Percentiles rank a stretch among this genome's conserved stretches.
These are phyloP conservation scores for Nomada goodeniana DNA, from an alignment of 2,888 invertebrate genomes.

Conservation along the genomic window DNA sequence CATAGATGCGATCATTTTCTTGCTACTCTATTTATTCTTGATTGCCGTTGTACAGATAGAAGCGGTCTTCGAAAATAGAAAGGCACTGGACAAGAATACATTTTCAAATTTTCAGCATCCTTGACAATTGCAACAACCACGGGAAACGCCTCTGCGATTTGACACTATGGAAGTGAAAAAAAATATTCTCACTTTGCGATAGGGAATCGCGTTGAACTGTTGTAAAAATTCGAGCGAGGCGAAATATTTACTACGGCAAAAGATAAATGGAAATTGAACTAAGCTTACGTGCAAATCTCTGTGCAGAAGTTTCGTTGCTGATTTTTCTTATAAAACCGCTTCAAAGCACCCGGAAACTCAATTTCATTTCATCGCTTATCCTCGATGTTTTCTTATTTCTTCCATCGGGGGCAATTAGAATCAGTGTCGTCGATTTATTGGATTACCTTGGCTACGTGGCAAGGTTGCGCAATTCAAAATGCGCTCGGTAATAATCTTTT, in stretches of 20 bases:
- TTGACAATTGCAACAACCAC: too few species aligned
- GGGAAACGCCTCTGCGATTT: too few species aligned
- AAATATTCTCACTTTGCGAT: not conserved
- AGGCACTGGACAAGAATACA: too few species aligned
- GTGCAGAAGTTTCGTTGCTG: not conserved
- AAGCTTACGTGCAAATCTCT: constrained; percentile 4
- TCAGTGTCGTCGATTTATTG: constrained; percentile 14
- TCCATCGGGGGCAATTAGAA: not conserved
- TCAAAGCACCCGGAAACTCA: not conserved
- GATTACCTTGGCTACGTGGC: not conserved
- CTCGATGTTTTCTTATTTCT: not conserved
- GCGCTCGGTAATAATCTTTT: not conserved
- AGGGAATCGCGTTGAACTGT: constrained; percentile 12
- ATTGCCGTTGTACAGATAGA: too few species aligned
- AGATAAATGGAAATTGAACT: constrained; percentile 10
- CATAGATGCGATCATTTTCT: not conserved
- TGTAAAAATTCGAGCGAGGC: not conserved
- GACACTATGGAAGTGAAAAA: too few species aligned
- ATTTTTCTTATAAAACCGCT: not conserved
- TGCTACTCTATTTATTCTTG: not conserved
- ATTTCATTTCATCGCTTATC: not conserved
- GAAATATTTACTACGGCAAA: not conserved
- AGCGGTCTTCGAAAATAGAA: too few species aligned
- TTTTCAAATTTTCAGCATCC: too few species aligned
- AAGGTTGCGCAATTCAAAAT: not conserved